These are phyloP conservation scores for Bubalus kerabau DNA, from an alignment of 2,113 vertebrate genomes.

Conservation along the genomic window DNA sequence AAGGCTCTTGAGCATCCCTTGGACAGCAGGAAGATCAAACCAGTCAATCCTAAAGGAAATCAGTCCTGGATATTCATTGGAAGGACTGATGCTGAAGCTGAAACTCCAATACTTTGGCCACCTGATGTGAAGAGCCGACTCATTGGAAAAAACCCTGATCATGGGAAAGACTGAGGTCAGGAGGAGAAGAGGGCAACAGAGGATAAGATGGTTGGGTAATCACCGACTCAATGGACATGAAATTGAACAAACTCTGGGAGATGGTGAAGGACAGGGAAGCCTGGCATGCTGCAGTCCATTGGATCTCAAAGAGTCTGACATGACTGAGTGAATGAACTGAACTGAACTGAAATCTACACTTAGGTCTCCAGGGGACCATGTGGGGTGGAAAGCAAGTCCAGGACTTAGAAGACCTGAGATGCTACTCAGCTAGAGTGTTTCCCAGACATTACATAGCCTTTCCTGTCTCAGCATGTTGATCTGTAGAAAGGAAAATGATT, in stretches of 20 bases:
- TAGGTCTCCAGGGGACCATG: not conserved
- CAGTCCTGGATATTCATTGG: not conserved
- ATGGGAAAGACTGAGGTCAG: not conserved
- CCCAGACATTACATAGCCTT: not conserved
- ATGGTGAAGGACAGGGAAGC: not conserved
- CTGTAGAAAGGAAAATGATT: not conserved
- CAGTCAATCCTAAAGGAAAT: not conserved
- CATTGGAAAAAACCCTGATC: not conserved
- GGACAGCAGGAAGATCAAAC: not conserved
- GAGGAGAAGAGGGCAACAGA: not conserved
- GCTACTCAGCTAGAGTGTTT: not conserved
- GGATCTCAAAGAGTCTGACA: not conserved
- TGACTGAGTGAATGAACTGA: not conserved
- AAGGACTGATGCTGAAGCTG: not conserved
- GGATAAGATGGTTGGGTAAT: not conserved
- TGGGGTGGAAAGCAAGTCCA: not conserved
- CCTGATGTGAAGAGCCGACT: rapidly evolving
- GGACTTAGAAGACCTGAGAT: not conserved
- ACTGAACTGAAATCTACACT: not conserved
- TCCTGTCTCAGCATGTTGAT: not conserved
- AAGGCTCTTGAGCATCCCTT: not conserved
- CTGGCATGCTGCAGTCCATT: not conserved
- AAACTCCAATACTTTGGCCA: not conserved
- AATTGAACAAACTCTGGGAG: not conserved
- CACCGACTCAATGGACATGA: not conserved